Conservation (phyloP, 2,113 vertebrate genomes). For the Macrotis lagotis region DNA sequence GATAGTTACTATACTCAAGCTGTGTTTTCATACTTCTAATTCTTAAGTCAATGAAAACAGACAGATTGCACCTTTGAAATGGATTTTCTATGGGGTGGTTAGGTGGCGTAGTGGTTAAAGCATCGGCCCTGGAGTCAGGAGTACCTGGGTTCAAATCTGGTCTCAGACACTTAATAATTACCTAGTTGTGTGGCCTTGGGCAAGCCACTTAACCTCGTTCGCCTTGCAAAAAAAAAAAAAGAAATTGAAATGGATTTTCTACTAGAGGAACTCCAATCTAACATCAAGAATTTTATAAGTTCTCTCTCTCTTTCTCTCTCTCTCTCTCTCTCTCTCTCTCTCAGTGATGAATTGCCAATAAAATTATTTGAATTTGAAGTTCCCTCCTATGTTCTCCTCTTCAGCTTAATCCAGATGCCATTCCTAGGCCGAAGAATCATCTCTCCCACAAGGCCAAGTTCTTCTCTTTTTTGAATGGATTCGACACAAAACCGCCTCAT, state of each 20-base stretch:
- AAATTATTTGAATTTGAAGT: background rate
- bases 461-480: constrained; percentile 88
- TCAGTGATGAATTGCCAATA: background rate
- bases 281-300: background rate
- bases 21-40: background rate
- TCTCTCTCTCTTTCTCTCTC: background rate
- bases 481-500: constrained; percentile 90
- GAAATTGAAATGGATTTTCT: background rate
- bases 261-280: background rate
- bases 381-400: constrained; percentile 77
- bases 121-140: too few relatives aligned
- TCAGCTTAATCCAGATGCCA: constrained; percentile 91
- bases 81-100: background rate
- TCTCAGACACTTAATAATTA: too few relatives aligned
- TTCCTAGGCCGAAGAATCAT: constrained; percentile 92
- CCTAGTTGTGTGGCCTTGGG: too few relatives aligned
- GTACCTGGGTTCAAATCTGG: too few relatives aligned
- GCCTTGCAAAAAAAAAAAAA: too few relatives aligned
- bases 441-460: constrained; percentile 87
- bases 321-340: background rate
- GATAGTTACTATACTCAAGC: background rate
- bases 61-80: background rate
- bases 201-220: too few relatives aligned
- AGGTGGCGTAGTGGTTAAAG: too few relatives aligned
- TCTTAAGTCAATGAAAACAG: background rate